Conservation (phyloP, 2,113 vertebrate species). For the Electrona antarctica region DNA sequence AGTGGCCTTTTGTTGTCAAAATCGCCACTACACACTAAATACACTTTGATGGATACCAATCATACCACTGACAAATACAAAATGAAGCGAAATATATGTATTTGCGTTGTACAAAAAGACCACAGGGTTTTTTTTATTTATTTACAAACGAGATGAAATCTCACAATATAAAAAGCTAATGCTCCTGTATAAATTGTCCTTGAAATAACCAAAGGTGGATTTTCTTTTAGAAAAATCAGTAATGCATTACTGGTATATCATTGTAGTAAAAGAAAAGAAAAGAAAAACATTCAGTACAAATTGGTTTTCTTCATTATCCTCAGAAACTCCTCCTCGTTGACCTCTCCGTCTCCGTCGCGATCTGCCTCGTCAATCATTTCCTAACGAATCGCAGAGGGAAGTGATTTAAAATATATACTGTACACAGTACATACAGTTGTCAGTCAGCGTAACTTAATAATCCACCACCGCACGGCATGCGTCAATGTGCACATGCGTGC, state of each 20-base stretch:
- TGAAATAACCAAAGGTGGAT: not conserved
- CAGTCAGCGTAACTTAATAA: too few species aligned
- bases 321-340: slow-evolving; percentile 92
- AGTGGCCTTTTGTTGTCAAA: too few species aligned
- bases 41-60: too few species aligned
- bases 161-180: not conserved
- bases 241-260: not conserved
- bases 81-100: slow-evolving; percentile 59
- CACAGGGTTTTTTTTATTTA: slow-evolving; percentile 51
- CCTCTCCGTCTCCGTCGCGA: slow-evolving; percentile 90
- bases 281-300: slow-evolving; percentile 78
- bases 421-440: too few species aligned
- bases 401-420: not conserved
- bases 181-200: slow-evolving; percentile 16
- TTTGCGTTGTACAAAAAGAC: slow-evolving; percentile 61
- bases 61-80: not conserved
- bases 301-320: slow-evolving; percentile 95
- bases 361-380: slow-evolving; percentile 98
- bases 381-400: slow-evolving; percentile 69
- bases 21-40: too few species aligned
- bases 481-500: too few species aligned
- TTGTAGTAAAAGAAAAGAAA: not conserved
- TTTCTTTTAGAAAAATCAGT: not conserved
- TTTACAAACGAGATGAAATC: slow-evolving; percentile 43
- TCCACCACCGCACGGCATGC: too few species aligned